phyloP scores from a whole-genome alignment of 2,113 vertebrate species.

The Orycteropus afer region DNA sequence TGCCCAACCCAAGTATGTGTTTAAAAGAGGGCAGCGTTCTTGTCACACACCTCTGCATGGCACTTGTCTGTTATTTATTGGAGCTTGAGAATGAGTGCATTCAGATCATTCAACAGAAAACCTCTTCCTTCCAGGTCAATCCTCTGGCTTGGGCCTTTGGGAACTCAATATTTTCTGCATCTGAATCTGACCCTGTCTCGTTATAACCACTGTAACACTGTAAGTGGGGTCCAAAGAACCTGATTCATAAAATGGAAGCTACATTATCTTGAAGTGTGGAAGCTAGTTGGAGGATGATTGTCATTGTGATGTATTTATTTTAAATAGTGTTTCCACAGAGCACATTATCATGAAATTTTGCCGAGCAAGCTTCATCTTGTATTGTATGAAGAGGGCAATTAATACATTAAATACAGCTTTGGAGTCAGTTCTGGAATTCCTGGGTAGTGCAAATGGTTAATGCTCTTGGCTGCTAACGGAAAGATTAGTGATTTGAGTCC shows the following conservation, averaged over 20 bases:
- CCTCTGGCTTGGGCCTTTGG: background rate
- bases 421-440: background rate
- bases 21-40: background rate
- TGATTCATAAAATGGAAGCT: background rate
- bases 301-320: too few species aligned
- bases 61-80: background rate
- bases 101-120: background rate
- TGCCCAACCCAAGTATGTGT: background rate
- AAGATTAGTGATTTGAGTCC: background rate
- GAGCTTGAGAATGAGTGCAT: background rate
- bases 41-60: background rate
- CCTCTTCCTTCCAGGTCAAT: background rate
- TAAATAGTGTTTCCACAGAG: background rate
- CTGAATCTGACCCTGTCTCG: background rate
- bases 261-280: background rate
- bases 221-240: background rate
- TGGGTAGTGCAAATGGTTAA: background rate
- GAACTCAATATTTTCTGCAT: conserved; percentile 15
- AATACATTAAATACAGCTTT: background rate
- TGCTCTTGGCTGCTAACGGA: background rate
- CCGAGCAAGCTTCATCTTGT: background rate
- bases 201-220: background rate
- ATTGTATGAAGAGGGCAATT: background rate
- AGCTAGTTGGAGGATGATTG: background rate
- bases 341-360: background rate